Base-by-base conservation (phyloP, 2,888 invertebrate genomes). In the Frankliniella intonsa region DNA sequence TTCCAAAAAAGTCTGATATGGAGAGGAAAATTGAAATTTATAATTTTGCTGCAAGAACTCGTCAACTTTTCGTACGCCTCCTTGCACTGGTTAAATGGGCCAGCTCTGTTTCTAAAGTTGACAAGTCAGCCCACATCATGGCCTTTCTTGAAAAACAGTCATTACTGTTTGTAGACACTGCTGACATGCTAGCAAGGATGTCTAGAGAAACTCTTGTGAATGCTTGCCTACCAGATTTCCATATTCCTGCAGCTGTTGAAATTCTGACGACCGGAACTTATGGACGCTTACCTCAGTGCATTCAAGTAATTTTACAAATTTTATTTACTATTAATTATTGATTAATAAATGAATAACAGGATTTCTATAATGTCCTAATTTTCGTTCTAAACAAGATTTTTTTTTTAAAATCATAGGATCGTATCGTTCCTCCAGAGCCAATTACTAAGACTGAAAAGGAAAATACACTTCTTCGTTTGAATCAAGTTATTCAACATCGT, bases 81-180 rank as follows among this genome's bases (percentile, higher is more conserved):
- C 89, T 99, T 85, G 99, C 99, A 0, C 89, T 99, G 38, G 99
- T 99, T 0, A 99, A 99, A 89, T 99, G 99, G 99, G 98, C 99
- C 0, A 97, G 96, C 87, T 97, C 97, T 88, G 98, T 98, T 38
- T 97, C 97, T 0, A 99, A 99, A 92, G 99, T 99, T 27, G 99
- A 99, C 87, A 96, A 97, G 87, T 98, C 98, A 84, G 95, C 97
- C 76, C 93, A 95, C 84, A 97, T 97, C 81, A 97, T 97, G 96
- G 95, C 93, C 55, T 97, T 99, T 87, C 89, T 99, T 84, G 99
- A 99, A 87, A 97, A 99, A 86, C 99, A 99, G 89, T 97, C 98
- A 0, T 90, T 97, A 87, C 89, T 97, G 50, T 99, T 99, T 90
- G 95, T 99, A 1, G 98, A 99, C 86, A 98, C 99, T 7, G 99